Evolutionary conservation across 2,888 invertebrate genomes (phyloP).

Genomic region (Hyposoter didymator): DNA sequence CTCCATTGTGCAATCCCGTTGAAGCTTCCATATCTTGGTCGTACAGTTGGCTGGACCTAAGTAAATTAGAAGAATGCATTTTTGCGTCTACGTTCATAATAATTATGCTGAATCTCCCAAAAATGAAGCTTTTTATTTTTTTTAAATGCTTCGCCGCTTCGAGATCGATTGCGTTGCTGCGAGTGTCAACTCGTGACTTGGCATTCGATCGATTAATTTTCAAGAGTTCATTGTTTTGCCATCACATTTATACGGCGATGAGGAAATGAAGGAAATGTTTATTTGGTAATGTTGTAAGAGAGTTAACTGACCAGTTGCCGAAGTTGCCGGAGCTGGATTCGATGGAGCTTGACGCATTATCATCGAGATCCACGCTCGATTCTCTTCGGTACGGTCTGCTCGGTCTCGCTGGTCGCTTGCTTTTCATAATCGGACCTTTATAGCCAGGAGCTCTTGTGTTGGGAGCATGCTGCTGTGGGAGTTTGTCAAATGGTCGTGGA

Average conservation of each 20-base stretch:
- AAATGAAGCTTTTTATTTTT: neutral
- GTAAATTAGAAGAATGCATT: neutral
- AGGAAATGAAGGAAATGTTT: conserved; percentile 19
- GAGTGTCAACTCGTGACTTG: neutral
- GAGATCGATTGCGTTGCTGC: neutral
- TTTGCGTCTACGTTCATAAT: neutral
- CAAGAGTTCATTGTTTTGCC: neutral
- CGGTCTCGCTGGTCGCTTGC: conserved; percentile 74
- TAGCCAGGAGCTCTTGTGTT: conserved; percentile 83
- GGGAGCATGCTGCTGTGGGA: conserved; percentile 82
- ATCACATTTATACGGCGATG: neutral
- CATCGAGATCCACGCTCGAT: conserved; percentile 72
- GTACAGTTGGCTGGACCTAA: conserved; percentile 77
- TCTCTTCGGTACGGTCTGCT: conserved; percentile 81
- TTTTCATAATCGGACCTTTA: conserved; percentile 79
- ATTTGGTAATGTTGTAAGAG: neutral
- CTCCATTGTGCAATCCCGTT: conserved; percentile 75
- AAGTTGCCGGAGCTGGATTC: conserved; percentile 42
- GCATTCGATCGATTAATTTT: neutral
- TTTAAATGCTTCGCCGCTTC: neutral
- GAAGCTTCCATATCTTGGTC: conserved; percentile 75
- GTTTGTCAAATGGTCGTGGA: conserved; percentile 80
- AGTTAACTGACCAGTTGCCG: conserved; percentile 73
- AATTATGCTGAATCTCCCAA: neutral
- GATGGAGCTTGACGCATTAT: conserved; percentile 63